Base-by-base conservation (phyloP, 2,113 vertebrate genomes). In the Boulengeromyrus knoepffleri region DNA sequence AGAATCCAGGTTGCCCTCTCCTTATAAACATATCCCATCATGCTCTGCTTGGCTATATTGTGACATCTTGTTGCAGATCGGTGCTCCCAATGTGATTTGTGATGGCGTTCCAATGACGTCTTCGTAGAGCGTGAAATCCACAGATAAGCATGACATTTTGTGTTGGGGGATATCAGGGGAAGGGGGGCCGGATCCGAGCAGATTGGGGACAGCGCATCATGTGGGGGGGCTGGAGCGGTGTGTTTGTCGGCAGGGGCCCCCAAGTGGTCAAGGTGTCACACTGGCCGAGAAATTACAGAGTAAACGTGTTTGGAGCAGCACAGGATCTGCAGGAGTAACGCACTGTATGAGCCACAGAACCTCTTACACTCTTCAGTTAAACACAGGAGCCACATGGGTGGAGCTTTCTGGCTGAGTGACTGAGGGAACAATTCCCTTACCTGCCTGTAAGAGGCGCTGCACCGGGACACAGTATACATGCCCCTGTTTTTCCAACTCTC, bases 301-400 rank as follows among this genome's bases (percentile, higher is more conserved):
- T 91, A 93, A 93, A 93, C 90, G 89, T 90, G 92, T 91, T 91
- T 89, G 42, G 85, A 90, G 91, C 27, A 89, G 53, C 50, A 49
- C 3, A 50, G 31, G 36, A 80, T 87, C 86, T 56, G 70, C 9
- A 21, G 19, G 90, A 90, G 87, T 87, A 90, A 92, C 92, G 15
- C 85, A 70, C 95, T 94, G 94, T 94, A 93, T 95, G 93, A 95
- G 95, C 93, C 94, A 94, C n/a, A 66, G 62, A 27, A 31, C 94
- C 93, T 94, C 90, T 92, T 91, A 83, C 94, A 93, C 93, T 93
- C 93, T 91, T 96, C 93, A 95, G 95, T 95, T 95, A 95, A 95
- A 95, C 94, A 95, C 94, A 86, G 91, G 93, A 93, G 93, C 93
- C 94, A 93, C 93, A 90, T 93, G 88, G 93, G 91, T 92, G 95